Conservation (phyloP, 2,113 vertebrate genomes). For the Phocoena sinus region DNA sequence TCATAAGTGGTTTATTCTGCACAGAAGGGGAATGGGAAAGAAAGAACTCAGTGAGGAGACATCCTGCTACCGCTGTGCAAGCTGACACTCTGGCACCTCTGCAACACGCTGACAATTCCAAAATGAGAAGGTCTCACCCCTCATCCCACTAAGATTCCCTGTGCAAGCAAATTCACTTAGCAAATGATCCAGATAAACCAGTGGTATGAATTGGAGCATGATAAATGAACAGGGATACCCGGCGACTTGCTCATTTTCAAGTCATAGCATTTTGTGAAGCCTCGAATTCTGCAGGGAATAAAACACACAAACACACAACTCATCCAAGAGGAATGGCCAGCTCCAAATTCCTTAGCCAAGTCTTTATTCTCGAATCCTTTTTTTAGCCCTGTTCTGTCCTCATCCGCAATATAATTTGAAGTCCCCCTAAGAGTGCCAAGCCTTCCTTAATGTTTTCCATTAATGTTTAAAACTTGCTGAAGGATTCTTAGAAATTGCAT, state of each 20-base stretch:
- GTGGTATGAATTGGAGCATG: conserved; percentile 10
- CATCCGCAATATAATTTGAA: conserved; percentile 59
- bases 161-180: conserved; percentile 39
- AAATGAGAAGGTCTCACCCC: not conserved
- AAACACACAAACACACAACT: conserved; percentile 51
- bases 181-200: conserved; percentile 45
- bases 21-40: conserved; percentile 42
- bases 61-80: conserved; percentile 44
- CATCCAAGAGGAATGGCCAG: conserved; percentile 19
- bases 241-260: conserved; percentile 56
- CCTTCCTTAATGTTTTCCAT: conserved; percentile 40
- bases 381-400: conserved; percentile 56
- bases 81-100: conserved; percentile 37
- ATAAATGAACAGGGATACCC: conserved; percentile 57
- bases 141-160: not conserved
- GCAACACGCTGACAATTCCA: not conserved
- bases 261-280: conserved; percentile 43
- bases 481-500: conserved; percentile 37
- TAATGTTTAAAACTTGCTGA: conserved; percentile 23
- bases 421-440: conserved; percentile 27
- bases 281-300: conserved; percentile 43
- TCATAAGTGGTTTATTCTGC: conserved; percentile 27
- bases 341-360: conserved; percentile 37
- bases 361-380: conserved; percentile 46
- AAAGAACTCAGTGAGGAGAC: conserved; percentile 18